Conservation (phyloP, 2,797 vertebrate species). For the Rhynchonycteris naso region DNA sequence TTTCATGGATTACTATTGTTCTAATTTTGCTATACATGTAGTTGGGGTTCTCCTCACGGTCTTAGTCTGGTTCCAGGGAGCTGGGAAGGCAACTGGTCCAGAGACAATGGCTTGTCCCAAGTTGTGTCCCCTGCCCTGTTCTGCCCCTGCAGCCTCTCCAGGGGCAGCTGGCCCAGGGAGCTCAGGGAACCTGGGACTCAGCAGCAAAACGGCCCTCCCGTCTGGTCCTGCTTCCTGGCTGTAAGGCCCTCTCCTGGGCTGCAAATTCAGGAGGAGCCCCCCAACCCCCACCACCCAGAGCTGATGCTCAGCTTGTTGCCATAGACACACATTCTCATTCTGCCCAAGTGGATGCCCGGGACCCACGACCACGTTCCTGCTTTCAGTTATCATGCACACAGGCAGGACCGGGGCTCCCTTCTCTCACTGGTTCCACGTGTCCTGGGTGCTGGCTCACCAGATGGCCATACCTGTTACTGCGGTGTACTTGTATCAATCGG, state of each 20-base stretch:
- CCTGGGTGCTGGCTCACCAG: not conserved
- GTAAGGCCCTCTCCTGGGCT: not conserved
- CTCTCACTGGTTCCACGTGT: not conserved
- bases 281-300: not conserved
- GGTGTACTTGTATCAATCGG: slow-evolving; percentile 16
- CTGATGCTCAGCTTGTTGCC: not conserved
- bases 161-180: not conserved
- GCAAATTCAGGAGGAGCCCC: not conserved
- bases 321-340: not conserved
- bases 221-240: not conserved
- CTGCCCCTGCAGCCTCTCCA: not conserved
- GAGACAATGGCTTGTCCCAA: not conserved
- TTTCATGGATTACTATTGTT: not conserved
- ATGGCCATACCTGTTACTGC: not conserved
- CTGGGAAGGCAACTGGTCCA: too few species aligned
- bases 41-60: not conserved
- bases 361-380: not conserved
- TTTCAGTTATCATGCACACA: not conserved
- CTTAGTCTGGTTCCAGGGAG: not conserved
- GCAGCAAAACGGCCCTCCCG: not conserved
- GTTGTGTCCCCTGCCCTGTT: not conserved
- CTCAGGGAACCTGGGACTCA: not conserved
- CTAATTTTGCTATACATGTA: not conserved
- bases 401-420: not conserved
- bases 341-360: not conserved